These are phyloP conservation scores for Adelosebastes latens DNA, from an alignment of 2,797 vertebrate genomes.

Conservation along the genomic window DNA sequence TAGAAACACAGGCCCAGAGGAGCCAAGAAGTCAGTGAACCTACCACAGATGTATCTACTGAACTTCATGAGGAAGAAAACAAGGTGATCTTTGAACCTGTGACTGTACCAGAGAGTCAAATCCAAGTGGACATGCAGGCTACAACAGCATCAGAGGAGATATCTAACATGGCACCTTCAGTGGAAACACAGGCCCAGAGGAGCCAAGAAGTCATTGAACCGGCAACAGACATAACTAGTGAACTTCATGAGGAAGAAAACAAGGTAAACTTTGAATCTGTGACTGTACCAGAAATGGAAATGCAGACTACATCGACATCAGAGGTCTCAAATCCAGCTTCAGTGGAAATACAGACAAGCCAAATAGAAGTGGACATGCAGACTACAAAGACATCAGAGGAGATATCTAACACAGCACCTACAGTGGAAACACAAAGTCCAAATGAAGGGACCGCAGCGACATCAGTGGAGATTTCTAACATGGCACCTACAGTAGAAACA, in stretches of 20 bases:
- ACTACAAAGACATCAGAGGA: neutral
- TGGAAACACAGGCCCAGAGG: constrained; percentile 11
- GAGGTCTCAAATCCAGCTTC: neutral
- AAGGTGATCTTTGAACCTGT: neutral
- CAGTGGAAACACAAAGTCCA: constrained; percentile 4
- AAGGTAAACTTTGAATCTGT: constrained; percentile 1
- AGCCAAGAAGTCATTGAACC: constrained; percentile 16
- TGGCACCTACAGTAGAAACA: neutral
- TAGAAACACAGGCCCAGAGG: neutral
- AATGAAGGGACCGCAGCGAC: neutral
- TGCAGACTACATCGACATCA: neutral
- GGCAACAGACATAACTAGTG: neutral
- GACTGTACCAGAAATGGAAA: neutral
- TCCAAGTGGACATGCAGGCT: neutral
- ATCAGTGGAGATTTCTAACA: neutral
- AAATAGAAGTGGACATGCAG: constrained; percentile 9
- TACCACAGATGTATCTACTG: neutral
- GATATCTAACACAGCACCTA: neutral
- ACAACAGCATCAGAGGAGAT: neutral
- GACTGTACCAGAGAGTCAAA: neutral
- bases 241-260: neutral
- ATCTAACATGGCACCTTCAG: neutral
- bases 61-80: neutral
- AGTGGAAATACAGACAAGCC: neutral
- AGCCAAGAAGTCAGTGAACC: neutral